Conservation (phyloP, 2,797 vertebrate genomes). For the Vireo griseus region DNA sequence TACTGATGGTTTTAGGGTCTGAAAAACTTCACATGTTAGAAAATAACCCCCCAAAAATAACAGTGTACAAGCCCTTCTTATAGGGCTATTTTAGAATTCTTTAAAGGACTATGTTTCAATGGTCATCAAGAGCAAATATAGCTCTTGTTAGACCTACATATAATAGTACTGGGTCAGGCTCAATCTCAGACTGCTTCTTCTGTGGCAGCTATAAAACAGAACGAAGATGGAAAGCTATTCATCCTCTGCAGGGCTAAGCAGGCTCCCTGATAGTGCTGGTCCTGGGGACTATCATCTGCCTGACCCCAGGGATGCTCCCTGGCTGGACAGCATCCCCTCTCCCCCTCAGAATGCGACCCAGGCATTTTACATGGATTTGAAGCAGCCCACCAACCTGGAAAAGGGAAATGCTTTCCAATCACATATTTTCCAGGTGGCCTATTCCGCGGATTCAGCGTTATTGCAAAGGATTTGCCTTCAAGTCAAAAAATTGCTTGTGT, state of each 20-base stretch:
- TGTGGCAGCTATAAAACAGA: conserved; percentile 26
- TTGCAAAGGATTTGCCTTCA: conserved; percentile 1
- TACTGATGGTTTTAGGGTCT: neutral
- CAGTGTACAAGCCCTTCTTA: neutral
- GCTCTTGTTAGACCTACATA: neutral
- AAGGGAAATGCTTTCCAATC: conserved; percentile 1
- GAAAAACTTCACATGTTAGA: neutral
- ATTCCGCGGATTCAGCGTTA: neutral
- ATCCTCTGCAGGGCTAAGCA: neutral
- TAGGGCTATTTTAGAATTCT: neutral
- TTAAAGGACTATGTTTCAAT: neutral
- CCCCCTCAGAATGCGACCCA: neutral
- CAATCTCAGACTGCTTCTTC: neutral
- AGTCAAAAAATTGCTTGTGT: conserved; percentile 2
- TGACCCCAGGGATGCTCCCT: neutral
- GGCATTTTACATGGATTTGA: neutral
- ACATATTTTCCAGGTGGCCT: conserved; percentile 36
- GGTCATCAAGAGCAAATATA: neutral
- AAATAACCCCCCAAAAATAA: neutral
- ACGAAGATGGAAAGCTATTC: conserved; percentile 28
- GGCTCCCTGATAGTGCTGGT: neutral
- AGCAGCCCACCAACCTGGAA: neutral
- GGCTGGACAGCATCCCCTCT: neutral
- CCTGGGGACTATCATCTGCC: neutral
- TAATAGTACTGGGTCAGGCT: conserved; percentile 6